Evolutionary conservation across 2,797 vertebrate genomes (phyloP), one percentile per base, ranked within the genome.

Genomic region (Leucoraja ocellata): DNA sequence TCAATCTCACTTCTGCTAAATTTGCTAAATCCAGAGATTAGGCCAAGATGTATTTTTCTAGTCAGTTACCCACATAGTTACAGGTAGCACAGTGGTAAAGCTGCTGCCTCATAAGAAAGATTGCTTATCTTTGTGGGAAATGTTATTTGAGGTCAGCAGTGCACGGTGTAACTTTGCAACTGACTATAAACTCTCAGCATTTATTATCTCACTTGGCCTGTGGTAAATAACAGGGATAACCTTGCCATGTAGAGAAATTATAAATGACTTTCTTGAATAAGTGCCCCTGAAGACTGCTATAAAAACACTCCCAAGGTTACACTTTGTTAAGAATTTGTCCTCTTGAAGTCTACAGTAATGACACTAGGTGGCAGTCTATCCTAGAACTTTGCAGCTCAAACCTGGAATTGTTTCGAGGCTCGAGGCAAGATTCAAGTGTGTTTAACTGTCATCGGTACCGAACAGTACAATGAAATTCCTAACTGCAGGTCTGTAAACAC

Each of bases 311-410:
- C 46, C 6, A 21, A 86, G 58, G 61, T 88, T 88, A 88, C n/a
- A 1, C 11, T 63, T 28, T 63, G 28, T 78, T 10, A 32, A 78
- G n/a, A 78, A 79, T 36, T 88, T 36, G n/a, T 36, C 63, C 36
- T 23, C 14, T 4, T 88, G 84, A 88, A 68, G 63, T 65, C 68
- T 9, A 68, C 63, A 36, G 4, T 65, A 6, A 23, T 9, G n/a
- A 21, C 84, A 68, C 84, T 68, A 36, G 84, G 63, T 88, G 84
- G 61, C 84, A 21, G 1, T 88, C 84, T 65, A 68, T 88, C 84
- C 84, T 9, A 68, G 18, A 86, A 86, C 23, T 86, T 86, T 14
- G n/a, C 61, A 88, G 16, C 7, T 88, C 84, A 21, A 88, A 68
- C n/a, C 16, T 2, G 14, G 16, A 36, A 68, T 32, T 2, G n/a